Base-by-base conservation (phyloP, 2,797 vertebrate species). In the Hydrolagus colliei region DNA sequence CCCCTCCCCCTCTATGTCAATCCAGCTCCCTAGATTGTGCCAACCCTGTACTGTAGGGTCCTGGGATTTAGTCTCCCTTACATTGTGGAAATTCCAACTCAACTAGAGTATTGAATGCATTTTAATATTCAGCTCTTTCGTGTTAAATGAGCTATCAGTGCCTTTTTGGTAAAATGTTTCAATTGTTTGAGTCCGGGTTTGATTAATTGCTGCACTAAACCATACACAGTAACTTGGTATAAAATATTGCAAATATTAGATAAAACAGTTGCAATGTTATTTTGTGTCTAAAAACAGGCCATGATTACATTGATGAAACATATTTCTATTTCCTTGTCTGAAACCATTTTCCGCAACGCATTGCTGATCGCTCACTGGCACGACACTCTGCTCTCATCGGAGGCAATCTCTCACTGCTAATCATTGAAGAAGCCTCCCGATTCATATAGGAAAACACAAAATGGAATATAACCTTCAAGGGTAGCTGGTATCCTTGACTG, bases 401-500 rank as follows among this genome's bases (percentile, higher is more conserved):
- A 90, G 88, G 86, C 85, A 86, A 87, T 77, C 32, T 86, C 86
- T 82, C 79, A 86, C 59, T 76, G 52, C 67, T 88, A 86, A 89
- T 88, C 85, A 86, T 89, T 86, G 89, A 59, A 86, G 86, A 89
- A 90, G 88, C 86, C 68, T 62, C 20, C 59, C n/a, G 63, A 63
- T 63, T 80, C 13, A 27, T 65, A 67, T 5, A 18, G 61, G 22
- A 80, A 32, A 16, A 77, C 86, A 86, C 88, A 91, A 27, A 91
- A 89, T 86, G 89, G 88, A 88, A 87, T 65, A 67, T 88, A 93
- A 90, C 89, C 90, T 92, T 92, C 87, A 89, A 87, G 86, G 0
- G 8, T 89, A 92, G 92, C 93, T 92, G 91, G 88, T 90, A 90
- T 91, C 89, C 87, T 91, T 90, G 91, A 90, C 90, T 92, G 89